A percentile compares a stretch with the other conserved stretches of the same genome.
These are phyloP conservation scores for Eutrigla gurnardus DNA, from an alignment of 2,797 vertebrate genomes.

Conservation along the genomic window DNA sequence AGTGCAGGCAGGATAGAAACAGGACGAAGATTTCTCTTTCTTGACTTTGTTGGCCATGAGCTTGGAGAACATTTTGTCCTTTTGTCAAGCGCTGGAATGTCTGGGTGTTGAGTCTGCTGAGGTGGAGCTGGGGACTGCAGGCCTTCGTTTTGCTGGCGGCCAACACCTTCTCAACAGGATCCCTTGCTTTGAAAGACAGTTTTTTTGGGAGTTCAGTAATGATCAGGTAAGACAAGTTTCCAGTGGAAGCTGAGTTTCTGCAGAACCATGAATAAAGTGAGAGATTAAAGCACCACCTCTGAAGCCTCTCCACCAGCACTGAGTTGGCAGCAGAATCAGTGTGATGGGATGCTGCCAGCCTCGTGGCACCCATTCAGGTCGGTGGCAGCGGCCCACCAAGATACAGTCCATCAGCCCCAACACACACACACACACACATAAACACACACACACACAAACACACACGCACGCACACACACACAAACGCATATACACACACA, in stretches of 20 bases:
- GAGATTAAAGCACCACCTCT: constrained; percentile 50
- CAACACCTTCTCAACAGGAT: constrained; percentile 16
- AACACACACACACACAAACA: too few relatives aligned
- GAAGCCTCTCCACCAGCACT: constrained; percentile 45
- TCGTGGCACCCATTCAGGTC: constrained; percentile 50
- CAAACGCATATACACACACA: too few relatives aligned
- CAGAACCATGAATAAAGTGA: constrained; percentile 53
- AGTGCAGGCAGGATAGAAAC: constrained; percentile 10
- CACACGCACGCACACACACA: too few relatives aligned
- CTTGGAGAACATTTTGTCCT: constrained; percentile 32
- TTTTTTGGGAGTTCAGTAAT: constrained; percentile 52
- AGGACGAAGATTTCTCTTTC: constrained; percentile 23
- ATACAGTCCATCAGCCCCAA: constrained; percentile 21
- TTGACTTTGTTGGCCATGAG: constrained; percentile 42
- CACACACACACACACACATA: too few relatives aligned
- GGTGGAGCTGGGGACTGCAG: constrained; percentile 14
- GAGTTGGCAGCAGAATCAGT: constrained; percentile 71
- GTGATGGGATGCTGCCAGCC: constrained; percentile 62
- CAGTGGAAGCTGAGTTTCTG: constrained; percentile 40
- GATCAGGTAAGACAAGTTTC: constrained; percentile 61
- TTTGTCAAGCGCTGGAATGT: neutral
- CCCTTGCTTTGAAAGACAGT: constrained; percentile 23
- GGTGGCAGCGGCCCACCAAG: constrained; percentile 44
- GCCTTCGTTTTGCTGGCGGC: constrained; percentile 21
- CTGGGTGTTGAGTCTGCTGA: constrained; percentile 51